phyloP scores from a whole-genome alignment of 1,140 invertebrate species.

The Drosophila nannoptera region DNA sequence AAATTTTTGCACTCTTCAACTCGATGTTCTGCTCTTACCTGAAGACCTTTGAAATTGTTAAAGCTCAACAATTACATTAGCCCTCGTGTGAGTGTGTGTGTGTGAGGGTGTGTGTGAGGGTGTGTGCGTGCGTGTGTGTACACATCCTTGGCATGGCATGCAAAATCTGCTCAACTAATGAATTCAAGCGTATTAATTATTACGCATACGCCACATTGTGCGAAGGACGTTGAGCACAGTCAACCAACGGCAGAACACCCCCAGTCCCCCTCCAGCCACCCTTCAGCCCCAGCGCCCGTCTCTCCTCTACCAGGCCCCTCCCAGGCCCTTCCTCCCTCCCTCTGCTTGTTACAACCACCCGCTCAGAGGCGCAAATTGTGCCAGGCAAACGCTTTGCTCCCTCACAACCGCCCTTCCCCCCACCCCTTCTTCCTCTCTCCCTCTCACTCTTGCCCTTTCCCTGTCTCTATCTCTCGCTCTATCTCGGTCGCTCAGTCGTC shows the following conservation, averaged over 20 bases:
- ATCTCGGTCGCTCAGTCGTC: conserved; percentile 23
- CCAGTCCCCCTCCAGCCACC: background rate
- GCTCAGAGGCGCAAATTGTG: conserved; percentile 64
- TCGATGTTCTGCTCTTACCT: background rate
- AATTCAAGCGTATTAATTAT: conserved; percentile 78
- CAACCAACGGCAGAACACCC: conserved; percentile 16
- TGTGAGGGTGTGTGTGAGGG: too few relatives aligned
- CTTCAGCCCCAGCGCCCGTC: background rate
- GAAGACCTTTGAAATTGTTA: background rate
- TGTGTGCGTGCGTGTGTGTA: conserved; percentile 24
- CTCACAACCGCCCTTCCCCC: too few relatives aligned
- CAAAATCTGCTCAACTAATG: conserved; percentile 76
- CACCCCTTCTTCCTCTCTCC: too few relatives aligned
- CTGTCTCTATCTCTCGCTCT: too few relatives aligned
- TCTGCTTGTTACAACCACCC: background rate
- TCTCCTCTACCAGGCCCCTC: background rate
- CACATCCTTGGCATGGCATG: conserved; percentile 61
- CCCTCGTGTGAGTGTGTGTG: conserved; percentile 16
- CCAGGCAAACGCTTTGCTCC: conserved; percentile 47
- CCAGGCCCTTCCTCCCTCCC: background rate
- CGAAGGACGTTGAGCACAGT: conserved; percentile 62
- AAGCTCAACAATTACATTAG: conserved; percentile 10
- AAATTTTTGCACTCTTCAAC: background rate
- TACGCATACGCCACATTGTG: conserved; percentile 75
- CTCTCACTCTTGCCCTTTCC: too few relatives aligned